Percentiles rank a stretch among this genome's conserved stretches.
phyloP scores from a whole-genome alignment of 2,888 invertebrate genomes.

The Aspidiotus destructor region DNA sequence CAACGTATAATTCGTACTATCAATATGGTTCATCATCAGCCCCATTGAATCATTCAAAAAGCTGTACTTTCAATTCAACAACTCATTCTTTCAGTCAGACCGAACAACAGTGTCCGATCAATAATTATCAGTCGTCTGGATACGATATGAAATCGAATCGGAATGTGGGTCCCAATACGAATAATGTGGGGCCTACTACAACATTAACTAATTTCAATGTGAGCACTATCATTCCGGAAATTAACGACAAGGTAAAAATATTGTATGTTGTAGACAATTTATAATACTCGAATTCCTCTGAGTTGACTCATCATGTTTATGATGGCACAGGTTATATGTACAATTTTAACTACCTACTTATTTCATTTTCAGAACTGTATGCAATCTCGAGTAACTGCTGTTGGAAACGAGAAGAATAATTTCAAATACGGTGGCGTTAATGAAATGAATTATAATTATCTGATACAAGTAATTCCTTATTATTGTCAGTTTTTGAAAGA shows the following conservation, averaged over 20 bases:
- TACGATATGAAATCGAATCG: conserved; percentile 26
- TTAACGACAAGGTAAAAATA: conserved; percentile 50
- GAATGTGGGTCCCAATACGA: conserved; percentile 8
- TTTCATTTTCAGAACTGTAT: conserved; percentile 15
- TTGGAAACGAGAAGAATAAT: conserved; percentile 23
- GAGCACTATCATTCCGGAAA: conserved; percentile 75
- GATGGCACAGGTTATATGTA: too few relatives aligned
- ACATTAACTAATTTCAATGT: conserved; percentile 68
- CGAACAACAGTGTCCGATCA: conserved; percentile 6
- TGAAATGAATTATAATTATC: conserved; percentile 25
- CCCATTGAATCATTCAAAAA: conserved; percentile 9
- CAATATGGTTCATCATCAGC: neutral
- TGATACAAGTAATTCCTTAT: conserved; percentile 15
- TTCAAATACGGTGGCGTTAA: conserved; percentile 12
- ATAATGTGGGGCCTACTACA: conserved; percentile 41
- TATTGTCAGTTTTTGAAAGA: too few relatives aligned
- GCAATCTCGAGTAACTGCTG: conserved; percentile 10
- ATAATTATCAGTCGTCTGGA: conserved; percentile 2
- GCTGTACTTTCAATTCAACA: conserved; percentile 11
- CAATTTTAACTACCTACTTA: too few relatives aligned
- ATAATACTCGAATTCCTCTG: too few relatives aligned
- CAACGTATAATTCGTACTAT: conserved; percentile 16
- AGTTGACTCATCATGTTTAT: too few relatives aligned
- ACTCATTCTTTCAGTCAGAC: conserved; percentile 19
- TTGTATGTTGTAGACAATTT: too few relatives aligned